phyloP scores from a whole-genome alignment of 2,797 vertebrate species.

The Linurgus olivaceus region DNA sequence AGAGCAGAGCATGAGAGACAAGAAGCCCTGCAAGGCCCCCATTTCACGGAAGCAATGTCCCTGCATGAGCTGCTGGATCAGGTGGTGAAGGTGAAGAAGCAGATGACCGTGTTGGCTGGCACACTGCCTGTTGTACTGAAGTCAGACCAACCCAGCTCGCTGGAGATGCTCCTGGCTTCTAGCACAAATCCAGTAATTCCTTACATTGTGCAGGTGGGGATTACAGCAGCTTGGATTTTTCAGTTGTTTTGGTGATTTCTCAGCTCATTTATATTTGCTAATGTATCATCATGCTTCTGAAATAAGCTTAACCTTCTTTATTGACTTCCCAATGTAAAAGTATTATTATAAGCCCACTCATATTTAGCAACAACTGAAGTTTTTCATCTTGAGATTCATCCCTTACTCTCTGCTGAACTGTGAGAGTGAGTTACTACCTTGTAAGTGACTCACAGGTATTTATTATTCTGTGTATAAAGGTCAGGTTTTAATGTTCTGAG shows the following conservation, averaged over 20 bases:
- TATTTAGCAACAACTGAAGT: conserved; percentile 10
- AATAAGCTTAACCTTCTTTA: neutral
- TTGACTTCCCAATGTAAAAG: conserved; percentile 26
- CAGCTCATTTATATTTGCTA: neutral
- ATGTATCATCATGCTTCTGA: neutral
- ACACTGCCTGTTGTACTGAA: neutral
- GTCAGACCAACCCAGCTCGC: neutral
- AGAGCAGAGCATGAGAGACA: neutral
- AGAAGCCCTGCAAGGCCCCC: neutral
- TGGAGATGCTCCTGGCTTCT: neutral
- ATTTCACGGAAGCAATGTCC: neutral
- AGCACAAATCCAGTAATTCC: neutral
- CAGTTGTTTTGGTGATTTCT: neutral
- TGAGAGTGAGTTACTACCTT: conserved; percentile 69
- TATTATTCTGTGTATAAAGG: conserved; percentile 74
- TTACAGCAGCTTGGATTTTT: neutral
- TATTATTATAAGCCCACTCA: neutral
- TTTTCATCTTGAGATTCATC: conserved; percentile 55
- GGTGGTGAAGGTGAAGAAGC: neutral
- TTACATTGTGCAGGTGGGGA: neutral
- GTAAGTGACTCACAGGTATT: conserved; percentile 72
- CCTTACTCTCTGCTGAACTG: conserved; percentile 46
- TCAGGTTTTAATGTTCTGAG: conserved; percentile 73
- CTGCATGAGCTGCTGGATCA: neutral
- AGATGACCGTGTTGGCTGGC: neutral